Evolutionary conservation across 2,113 vertebrate genomes (phyloP).

Genomic region (Bos taurus): DNA sequence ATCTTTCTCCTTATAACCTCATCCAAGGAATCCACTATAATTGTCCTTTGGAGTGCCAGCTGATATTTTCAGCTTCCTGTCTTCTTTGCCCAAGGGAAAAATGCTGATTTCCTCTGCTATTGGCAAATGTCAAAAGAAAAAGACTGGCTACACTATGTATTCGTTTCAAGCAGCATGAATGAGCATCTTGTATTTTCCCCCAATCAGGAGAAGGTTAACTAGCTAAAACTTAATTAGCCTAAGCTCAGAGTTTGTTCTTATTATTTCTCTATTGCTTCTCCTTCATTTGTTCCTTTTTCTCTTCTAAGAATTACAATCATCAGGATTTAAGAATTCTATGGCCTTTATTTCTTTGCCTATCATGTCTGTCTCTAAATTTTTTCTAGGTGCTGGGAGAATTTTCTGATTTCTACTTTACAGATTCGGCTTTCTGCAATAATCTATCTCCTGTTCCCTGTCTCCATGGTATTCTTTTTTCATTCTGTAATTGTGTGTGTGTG

Average conservation of each 20-base stretch:
- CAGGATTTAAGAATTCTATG: background rate
- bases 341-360: background rate
- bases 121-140: conserved; percentile 67
- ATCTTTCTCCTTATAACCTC: conserved; percentile 10
- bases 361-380: background rate
- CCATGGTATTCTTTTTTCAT: background rate
- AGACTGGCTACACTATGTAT: conserved; percentile 57
- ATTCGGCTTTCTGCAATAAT: background rate
- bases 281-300: conserved; percentile 48
- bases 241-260: background rate
- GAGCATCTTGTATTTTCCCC: conserved; percentile 43
- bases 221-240: conserved; percentile 61
- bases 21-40: conserved; percentile 37
- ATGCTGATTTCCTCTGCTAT: conserved; percentile 57
- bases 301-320: background rate
- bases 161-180: conserved; percentile 56
- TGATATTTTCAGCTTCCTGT: conserved; percentile 62
- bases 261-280: conserved; percentile 36
- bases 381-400: background rate
- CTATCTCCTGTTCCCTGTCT: background rate
- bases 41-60: conserved; percentile 42
- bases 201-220: conserved; percentile 49
- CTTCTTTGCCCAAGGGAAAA: conserved; percentile 42
- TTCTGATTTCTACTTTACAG: background rate
- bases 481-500: background rate